A percentile compares a stretch with the other conserved stretches of the same genome.
Evolutionary conservation across 2,113 vertebrate species (phyloP).

Genomic region (Prunella himalayana): DNA sequence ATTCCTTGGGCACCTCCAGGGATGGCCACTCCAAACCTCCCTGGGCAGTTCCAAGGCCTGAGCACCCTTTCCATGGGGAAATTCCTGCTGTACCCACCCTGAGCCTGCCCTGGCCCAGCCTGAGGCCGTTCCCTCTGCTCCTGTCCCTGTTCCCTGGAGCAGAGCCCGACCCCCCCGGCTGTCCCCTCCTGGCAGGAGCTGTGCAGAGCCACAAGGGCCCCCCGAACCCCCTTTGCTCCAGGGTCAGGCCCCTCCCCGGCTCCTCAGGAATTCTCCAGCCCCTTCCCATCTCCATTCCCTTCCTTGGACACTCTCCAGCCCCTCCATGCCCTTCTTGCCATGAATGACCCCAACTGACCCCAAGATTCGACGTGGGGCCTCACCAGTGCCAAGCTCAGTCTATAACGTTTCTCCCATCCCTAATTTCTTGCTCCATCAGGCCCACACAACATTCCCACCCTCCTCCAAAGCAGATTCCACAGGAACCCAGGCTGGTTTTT

Average conservation of each 20-base stretch:
- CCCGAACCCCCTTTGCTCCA: neutral
- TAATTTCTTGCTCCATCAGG: neutral
- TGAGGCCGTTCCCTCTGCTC: too few species aligned
- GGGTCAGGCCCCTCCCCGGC: neutral
- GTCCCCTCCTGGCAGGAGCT: neutral
- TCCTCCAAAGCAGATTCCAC: neutral
- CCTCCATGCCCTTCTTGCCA: accelerated
- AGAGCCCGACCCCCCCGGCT: neutral
- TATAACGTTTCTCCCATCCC: neutral
- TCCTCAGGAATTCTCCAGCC: neutral
- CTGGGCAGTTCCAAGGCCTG: neutral
- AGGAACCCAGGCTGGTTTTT: neutral
- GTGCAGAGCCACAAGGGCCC: neutral
- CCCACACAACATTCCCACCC: neutral
- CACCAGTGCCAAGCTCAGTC: neutral
- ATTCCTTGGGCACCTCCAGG: too few species aligned
- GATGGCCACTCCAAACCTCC: neutral
- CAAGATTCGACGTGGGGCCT: accelerated
- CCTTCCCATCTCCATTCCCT: neutral
- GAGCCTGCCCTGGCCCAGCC: too few species aligned
- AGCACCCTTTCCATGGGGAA: too few species aligned
- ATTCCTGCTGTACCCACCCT: too few species aligned
- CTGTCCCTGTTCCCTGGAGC: too few species aligned
- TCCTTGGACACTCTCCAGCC: accelerated
- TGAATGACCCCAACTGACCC: too few species aligned